Evolutionary conservation across 1,140 invertebrate species (phyloP).

Genomic region (Nephila pilipes): DNA sequence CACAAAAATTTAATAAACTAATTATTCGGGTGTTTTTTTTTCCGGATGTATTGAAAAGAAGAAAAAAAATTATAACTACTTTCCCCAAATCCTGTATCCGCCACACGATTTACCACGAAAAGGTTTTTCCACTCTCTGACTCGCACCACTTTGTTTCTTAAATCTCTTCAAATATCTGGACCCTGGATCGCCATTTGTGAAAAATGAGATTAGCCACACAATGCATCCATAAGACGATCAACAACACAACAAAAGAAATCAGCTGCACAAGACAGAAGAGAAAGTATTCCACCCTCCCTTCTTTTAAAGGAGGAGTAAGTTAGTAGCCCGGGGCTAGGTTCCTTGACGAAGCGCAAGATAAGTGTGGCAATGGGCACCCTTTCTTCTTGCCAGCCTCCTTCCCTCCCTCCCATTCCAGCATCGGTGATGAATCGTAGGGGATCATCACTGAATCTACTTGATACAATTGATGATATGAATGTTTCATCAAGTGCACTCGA

Average conservation of each 20-base stretch:
- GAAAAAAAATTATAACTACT: no score
- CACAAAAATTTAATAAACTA: no score
- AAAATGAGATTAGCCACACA: constrained; percentile 38
- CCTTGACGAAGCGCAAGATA: constrained; percentile 49
- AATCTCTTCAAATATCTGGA: neutral
- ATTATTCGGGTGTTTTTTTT: no score
- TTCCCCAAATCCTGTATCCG: no score
- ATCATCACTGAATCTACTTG: constrained; percentile 21
- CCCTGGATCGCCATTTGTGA: constrained; percentile 44
- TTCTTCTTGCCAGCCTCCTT: neutral
- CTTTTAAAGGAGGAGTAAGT: constrained; percentile 58
- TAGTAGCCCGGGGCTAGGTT: constrained; percentile 61
- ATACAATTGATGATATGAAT: constrained; percentile 17
- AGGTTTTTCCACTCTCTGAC: neutral
- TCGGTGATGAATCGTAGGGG: constrained; percentile 2
- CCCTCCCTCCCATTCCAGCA: neutral
- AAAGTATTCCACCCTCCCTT: constrained; percentile 42
- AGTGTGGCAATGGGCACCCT: constrained; percentile 42
- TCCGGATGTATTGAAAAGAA: no score
- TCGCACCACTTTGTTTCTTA: neutral
- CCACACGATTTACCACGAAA: no score
- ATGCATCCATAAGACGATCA: constrained; percentile 20
- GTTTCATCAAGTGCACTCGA: neutral
- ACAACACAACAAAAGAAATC: constrained; percentile 32
- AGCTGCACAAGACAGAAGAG: neutral